A percentile compares a stretch with the other conserved stretches of the same genome.
Conservation (phyloP, 1,140 invertebrate genomes). For the Trachymyrmex cornetzi region DNA sequence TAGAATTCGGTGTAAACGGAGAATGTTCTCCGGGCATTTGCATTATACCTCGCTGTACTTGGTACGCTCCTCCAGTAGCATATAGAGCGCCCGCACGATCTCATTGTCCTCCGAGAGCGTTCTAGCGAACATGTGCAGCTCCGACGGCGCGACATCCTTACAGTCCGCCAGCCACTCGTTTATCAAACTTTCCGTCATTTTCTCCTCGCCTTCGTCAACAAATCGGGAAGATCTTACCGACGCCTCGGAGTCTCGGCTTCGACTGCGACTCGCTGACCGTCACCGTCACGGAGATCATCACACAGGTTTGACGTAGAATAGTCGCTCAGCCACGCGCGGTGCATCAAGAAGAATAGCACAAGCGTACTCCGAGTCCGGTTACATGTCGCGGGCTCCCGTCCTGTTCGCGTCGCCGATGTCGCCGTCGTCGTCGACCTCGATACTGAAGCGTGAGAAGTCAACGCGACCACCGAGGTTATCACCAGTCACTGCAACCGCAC, state of each 20-base stretch:
- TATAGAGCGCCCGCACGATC: constrained; percentile 92
- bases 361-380: not conserved
- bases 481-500: not conserved
- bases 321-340: not conserved
- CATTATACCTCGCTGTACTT: constrained; percentile 87
- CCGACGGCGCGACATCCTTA: constrained; percentile 90
- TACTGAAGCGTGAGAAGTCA: not conserved
- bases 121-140: constrained; percentile 92
- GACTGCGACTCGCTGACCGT: constrained; percentile 14
- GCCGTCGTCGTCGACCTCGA: not conserved
- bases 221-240: constrained; percentile 61
- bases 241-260: constrained; percentile 40
- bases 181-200: constrained; percentile 92
- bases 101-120: constrained; percentile 93
- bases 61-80: constrained; percentile 90
- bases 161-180: constrained; percentile 94
- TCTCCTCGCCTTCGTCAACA: constrained; percentile 69
- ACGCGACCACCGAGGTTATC: constrained; percentile 22
- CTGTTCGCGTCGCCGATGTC: not conserved
- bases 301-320: constrained; percentile 3
- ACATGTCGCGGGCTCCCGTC: not conserved
- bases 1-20: not conserved
- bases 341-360: not conserved
- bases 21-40: not conserved
- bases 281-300: constrained; percentile 49